Percentiles rank a stretch among this genome's conserved stretches.
Evolutionary conservation across 2,797 vertebrate species (phyloP).

Genomic region (Coracias cyanogaster): DNA sequence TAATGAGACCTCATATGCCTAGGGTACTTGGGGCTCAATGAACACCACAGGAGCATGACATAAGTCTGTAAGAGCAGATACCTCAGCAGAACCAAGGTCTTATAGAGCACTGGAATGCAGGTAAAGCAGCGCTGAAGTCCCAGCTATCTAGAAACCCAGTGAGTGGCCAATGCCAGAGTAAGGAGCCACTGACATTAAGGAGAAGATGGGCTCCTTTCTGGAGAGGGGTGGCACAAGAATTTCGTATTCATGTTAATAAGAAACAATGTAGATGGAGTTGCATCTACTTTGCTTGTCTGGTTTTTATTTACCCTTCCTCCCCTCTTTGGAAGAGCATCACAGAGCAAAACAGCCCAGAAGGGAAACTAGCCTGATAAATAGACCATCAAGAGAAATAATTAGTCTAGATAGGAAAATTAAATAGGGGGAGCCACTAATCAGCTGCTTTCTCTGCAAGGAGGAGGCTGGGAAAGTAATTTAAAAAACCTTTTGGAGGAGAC

Average conservation of each 20-base stretch:
- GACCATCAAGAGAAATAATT: slow-evolving; percentile 73
- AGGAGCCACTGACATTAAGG: background rate
- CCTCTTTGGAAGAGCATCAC: slow-evolving; percentile 47
- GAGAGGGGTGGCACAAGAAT: background rate
- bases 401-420: slow-evolving; percentile 66
- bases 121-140: fast-evolving
- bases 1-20: background rate
- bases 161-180: background rate
- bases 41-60: fast-evolving
- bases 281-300: slow-evolving; percentile 25
- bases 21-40: background rate
- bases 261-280: background rate
- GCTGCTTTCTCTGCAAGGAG: slow-evolving; percentile 32
- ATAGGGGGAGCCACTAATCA: slow-evolving; percentile 61
- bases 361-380: slow-evolving; percentile 62
- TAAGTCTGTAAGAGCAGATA: background rate
- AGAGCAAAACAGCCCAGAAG: slow-evolving; percentile 28
- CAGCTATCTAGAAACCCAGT: background rate
- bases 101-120: fast-evolving
- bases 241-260: background rate
- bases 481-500: slow-evolving; percentile 55
- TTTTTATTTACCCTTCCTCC: slow-evolving; percentile 65
- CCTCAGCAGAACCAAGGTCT: background rate
- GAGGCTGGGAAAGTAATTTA: slow-evolving; percentile 59
- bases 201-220: background rate